These are phyloP conservation scores for Hoplostethus mediterraneus DNA, from an alignment of 2,797 vertebrate genomes.

Conservation along the genomic window DNA sequence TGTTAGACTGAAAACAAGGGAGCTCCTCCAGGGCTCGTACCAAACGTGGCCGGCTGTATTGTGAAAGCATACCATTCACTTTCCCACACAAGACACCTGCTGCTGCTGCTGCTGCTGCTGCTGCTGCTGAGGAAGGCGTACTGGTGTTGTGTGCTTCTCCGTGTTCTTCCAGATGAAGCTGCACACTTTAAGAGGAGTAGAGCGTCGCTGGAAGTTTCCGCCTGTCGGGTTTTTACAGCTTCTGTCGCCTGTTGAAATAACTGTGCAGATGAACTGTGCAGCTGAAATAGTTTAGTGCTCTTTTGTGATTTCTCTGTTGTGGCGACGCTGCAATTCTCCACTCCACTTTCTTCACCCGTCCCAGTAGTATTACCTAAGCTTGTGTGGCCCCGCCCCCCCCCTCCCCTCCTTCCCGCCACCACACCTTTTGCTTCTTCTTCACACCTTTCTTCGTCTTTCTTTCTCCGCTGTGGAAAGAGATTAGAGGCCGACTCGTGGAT, in stretches of 20 bases:
- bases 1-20: slow-evolving; percentile 54
- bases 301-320: slow-evolving; percentile 37
- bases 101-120: slow-evolving; percentile 41
- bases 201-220: slow-evolving; percentile 3
- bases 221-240: slow-evolving; percentile 2
- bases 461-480: slow-evolving; percentile 20
- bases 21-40: slow-evolving; percentile 20
- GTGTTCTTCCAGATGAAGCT: slow-evolving; percentile 1
- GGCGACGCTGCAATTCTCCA: slow-evolving; percentile 19
- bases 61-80: slow-evolving; percentile 20
- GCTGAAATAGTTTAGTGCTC: slow-evolving; percentile 42
- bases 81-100: slow-evolving; percentile 35
- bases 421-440: slow-evolving; percentile 34
- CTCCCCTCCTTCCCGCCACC: not conserved
- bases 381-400: slow-evolving; percentile 8
- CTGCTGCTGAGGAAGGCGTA: not conserved
- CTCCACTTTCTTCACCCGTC: slow-evolving; percentile 30
- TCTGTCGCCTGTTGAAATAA: slow-evolving; percentile 29
- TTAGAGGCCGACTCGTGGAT: slow-evolving; percentile 60
- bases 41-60: slow-evolving; percentile 32
- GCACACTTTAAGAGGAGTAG: slow-evolving; percentile 5
- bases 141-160: too few species aligned
- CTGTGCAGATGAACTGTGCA: not conserved
- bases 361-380: slow-evolving; percentile 38
- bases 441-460: slow-evolving; percentile 19